Conservation (phyloP, 2,797 vertebrate genomes). For the Trichosurus vulpecula region DNA sequence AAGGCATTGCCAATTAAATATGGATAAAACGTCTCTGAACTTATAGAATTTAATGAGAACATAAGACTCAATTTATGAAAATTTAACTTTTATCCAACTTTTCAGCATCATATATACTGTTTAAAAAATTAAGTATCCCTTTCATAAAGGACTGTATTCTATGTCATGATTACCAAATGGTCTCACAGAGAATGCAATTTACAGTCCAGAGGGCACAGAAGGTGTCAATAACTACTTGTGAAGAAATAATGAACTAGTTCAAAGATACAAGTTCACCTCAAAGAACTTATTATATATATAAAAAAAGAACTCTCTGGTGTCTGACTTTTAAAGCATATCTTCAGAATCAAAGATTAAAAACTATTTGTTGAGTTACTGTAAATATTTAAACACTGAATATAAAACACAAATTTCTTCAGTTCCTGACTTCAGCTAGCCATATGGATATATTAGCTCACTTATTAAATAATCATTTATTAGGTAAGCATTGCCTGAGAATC, state of each 20-base stretch:
- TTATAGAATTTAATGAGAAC: constrained; percentile 19
- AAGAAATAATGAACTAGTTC: constrained; percentile 37
- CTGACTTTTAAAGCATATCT: background rate
- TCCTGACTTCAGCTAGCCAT: background rate
- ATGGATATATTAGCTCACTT: background rate
- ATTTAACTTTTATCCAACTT: background rate
- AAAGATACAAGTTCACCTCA: constrained; percentile 7
- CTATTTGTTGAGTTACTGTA: background rate
- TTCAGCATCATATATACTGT: background rate
- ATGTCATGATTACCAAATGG: constrained; percentile 21
- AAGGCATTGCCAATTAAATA: background rate
- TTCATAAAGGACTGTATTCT: constrained; percentile 47
- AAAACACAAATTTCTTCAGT: background rate
- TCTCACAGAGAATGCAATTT: background rate
- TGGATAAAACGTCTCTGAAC: background rate
- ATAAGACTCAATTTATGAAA: background rate
- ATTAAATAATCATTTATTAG: background rate
- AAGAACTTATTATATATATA: background rate
- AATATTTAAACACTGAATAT: background rate
- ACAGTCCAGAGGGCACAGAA: background rate
- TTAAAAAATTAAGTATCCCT: background rate
- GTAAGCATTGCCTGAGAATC: background rate
- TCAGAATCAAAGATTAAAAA: background rate
- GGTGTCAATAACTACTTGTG: background rate
- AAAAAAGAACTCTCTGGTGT: background rate